phyloP scores from a whole-genome alignment of 2,113 vertebrate species.

The Crypturellus undulatus region DNA sequence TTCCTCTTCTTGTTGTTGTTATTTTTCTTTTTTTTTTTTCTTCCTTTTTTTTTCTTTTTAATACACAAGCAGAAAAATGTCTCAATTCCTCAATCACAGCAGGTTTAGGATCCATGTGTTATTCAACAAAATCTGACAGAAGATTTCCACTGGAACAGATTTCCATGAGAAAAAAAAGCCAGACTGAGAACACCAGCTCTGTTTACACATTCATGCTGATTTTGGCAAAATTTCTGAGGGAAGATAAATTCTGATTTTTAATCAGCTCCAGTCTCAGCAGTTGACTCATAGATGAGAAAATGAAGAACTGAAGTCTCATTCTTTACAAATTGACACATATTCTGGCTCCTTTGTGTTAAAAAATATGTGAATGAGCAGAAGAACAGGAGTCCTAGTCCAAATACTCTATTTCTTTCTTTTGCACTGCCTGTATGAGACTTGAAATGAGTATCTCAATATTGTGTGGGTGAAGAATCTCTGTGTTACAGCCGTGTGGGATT shows the following conservation, averaged over 20 bases:
- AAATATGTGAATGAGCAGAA: not conserved
- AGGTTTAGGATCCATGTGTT: not conserved
- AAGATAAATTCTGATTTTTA: constrained; percentile 16
- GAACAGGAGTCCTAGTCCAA: not conserved
- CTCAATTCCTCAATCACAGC: not conserved
- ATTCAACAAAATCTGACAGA: not conserved
- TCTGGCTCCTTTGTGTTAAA: not conserved
- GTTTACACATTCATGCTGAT: not conserved
- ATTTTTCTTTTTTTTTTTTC: not conserved
- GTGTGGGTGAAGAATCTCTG: fast-evolving
- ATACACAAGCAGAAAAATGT: not conserved
- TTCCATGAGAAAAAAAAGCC: constrained; percentile 13
- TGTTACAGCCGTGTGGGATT: not conserved
- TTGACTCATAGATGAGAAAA: not conserved
- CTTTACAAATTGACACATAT: not conserved
- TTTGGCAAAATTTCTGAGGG: not conserved
- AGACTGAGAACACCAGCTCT: not conserved
- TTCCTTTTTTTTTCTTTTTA: not conserved
- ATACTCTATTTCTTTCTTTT: not conserved
- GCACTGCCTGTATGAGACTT: not conserved
- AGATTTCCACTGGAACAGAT: not conserved
- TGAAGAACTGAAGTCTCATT: not conserved
- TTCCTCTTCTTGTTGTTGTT: not conserved
- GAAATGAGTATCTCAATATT: not conserved
- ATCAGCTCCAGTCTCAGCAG: not conserved